Base-by-base conservation (phyloP, 2,888 invertebrate genomes). In the Uropetala carovei region DNA sequence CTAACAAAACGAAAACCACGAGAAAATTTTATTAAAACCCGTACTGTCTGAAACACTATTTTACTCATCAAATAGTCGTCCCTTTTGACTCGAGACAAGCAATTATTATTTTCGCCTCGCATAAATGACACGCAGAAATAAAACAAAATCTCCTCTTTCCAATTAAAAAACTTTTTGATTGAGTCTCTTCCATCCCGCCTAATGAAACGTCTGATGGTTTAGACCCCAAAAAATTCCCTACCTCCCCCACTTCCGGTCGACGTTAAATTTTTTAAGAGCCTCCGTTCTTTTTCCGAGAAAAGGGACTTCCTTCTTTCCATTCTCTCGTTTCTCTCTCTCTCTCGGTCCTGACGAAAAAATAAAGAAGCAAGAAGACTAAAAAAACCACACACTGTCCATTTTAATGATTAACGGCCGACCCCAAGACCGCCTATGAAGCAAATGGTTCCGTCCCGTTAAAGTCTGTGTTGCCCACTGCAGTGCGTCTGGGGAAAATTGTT, bases 381-480 rank as follows among this genome's bases (percentile, higher is more conserved):
- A 22, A 22, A 75, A 75, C 75, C 22, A 13, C 14, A 22, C 27
- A 27, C 75, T 75, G 75, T 75, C 75, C 75, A 75, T 75, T 75
- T 75, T 75, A 75, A 75, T 75, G 75, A 75, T 75, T 75, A 75
- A 75, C 75, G 75, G 0, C 75, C 75, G 75, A 75, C 75, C 75
- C 13, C 75, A 22, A 22, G 75, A 75, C 75, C 75, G 27, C 75
- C 75, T 13, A 75, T 13, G 75, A 22, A 9, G 75, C 13, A n/a
- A 27, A 22, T n/a, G 75, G 10, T 75, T 75, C 75, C 18, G 22
- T 75, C 75, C 27, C 16, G 13, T 43, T 43, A 43, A 43, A 43
- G 43, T 43, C 43, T 0, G 68, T 27, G 27, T 75, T 75, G 75
- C 27, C 75, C 27, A n/a, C 75, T 27, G 75, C 64, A 68, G 27